phyloP scores from a whole-genome alignment of 1,140 invertebrate species.

The Polyergus mexicanus region DNA sequence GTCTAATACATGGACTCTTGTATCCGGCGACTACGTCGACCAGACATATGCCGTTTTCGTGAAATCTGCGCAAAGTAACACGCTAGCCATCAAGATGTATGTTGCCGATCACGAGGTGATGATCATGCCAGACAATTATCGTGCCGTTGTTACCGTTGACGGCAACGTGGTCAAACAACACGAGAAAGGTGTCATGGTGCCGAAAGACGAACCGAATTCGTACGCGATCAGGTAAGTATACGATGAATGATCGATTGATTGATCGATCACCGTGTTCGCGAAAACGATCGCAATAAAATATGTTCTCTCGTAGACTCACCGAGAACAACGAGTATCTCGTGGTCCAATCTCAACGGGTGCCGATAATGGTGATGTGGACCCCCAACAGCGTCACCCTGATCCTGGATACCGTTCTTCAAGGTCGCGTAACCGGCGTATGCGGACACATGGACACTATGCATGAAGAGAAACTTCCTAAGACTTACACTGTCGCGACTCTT shows the following conservation, averaged over 20 bases:
- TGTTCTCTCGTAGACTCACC: constrained; percentile 60
- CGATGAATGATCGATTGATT: constrained; percentile 2
- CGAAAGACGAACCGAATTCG: constrained; percentile 34
- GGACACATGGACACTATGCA: constrained; percentile 70
- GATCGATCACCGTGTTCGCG: neutral
- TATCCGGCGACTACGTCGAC: constrained; percentile 66
- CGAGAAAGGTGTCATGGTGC: constrained; percentile 67
- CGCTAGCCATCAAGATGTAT: constrained; percentile 70
- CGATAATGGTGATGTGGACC: constrained; percentile 52
- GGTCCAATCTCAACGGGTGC: constrained; percentile 54
- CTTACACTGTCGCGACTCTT: constrained; percentile 44
- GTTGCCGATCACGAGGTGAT: constrained; percentile 66
- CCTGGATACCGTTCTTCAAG: constrained; percentile 53
- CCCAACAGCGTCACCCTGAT: constrained; percentile 63
- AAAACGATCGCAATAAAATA: neutral
- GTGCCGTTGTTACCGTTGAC: constrained; percentile 64
- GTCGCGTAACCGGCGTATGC: constrained; percentile 72
- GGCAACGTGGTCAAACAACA: constrained; percentile 60
- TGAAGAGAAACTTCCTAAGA: constrained; percentile 40
- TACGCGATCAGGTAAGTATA: constrained; percentile 70
- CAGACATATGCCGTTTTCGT: constrained; percentile 74
- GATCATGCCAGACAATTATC: constrained; percentile 57
- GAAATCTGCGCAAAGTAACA: constrained; percentile 62
- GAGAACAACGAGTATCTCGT: constrained; percentile 54
- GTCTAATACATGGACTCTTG: constrained; percentile 73